Base-by-base conservation (phyloP, 2,888 invertebrate species). In the Drosophila phalerata region DNA sequence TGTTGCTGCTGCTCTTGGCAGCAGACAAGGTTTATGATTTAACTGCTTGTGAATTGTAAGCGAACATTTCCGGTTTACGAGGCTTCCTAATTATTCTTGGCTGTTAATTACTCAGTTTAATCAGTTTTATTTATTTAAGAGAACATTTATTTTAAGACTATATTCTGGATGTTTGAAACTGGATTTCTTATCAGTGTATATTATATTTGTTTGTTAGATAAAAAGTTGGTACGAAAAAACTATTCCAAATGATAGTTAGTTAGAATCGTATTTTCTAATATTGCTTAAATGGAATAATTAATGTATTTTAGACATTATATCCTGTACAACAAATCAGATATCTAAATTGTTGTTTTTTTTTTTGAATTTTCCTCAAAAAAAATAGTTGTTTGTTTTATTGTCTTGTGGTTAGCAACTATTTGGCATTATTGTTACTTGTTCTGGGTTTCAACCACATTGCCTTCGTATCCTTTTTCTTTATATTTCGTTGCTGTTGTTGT, bases 371-470 rank as follows among this genome's bases (percentile, higher is more conserved):
- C 5, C 13, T 3, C 17, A 3, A 10, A 43, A 32, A 22, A 13
- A 32, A n/a, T 19, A 37, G 13, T 43, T 47, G 9, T 9, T 34
- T 51, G 19, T 55, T 32, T 52, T 22, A 42, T 43, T 43, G 28
- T 48, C 11, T 25, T 43, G 22, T n/a, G 48, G 37, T 30, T n/a
- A 42, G 32, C 13, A 60, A 62, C 47, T 53, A 32, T 67, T 67
- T 61, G 43, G 32, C 13, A 56, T 51, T 65, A 56, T 3, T 34
- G 57, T 28, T 51, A 17, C 37, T 53, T 42, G 34, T 37, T 8
- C 42, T 53, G 60, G 49, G 32, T 49, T 62, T 57, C 42, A 49
- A 28, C 70, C 79, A 49, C 62, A 70, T 52, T 55, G 56, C 48
- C 5, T 30, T 19, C 48, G 37, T 38, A 43, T 66, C 28, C 32